Conservation (phyloP, 2,888 invertebrate genomes). For the Eilema griseolum region DNA sequence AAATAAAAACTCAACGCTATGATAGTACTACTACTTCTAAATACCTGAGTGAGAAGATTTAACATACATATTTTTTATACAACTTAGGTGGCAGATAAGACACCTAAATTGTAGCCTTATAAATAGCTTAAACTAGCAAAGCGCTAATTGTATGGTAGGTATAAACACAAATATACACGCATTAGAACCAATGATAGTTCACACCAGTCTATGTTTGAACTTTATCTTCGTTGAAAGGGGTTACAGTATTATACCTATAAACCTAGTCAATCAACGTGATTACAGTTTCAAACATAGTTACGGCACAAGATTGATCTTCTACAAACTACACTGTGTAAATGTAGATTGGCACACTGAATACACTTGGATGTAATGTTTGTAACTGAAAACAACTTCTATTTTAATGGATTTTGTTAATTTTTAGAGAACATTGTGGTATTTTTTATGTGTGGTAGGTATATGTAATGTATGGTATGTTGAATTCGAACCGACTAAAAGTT, state of each 20-base stretch:
- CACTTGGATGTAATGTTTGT: neutral
- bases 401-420: neutral
- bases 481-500: no score
- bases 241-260: neutral
- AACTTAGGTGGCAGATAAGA: no score
- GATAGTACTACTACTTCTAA: no score
- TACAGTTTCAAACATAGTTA: conserved; percentile 6
- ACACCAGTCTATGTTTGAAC: conserved; percentile 10
- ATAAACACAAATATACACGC: neutral
- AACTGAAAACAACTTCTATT: neutral
- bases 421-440: neutral
- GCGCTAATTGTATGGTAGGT: neutral
- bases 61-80: no score
- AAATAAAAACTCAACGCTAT: no score
- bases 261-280: neutral
- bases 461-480: no score
- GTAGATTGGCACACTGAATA: neutral
- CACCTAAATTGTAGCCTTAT: neutral
- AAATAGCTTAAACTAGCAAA: neutral
- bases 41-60: no score
- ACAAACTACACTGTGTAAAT: neutral
- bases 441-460: neutral
- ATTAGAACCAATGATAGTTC: conserved; percentile 8
- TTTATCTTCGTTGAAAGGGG: neutral
- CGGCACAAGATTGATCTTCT: conserved; percentile 5